Evolutionary conservation across 1,140 invertebrate genomes (phyloP), one percentile per base, ranked within the genome.

Genomic region (Glossosoma conforme): DNA sequence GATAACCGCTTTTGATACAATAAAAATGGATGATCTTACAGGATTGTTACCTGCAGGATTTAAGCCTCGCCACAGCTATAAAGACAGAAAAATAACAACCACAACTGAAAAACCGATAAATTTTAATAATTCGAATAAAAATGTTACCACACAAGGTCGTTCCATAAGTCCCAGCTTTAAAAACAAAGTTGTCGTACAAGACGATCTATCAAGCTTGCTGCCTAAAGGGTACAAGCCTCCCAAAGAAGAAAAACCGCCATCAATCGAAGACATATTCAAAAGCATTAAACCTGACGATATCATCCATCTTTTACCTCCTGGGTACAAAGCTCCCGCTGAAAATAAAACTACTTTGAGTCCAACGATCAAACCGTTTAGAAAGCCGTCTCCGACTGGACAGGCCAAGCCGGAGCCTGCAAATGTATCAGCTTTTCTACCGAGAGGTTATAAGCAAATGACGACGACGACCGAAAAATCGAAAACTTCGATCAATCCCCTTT

Each of bases 181-280:
- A 62, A 75, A 74, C 55, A 70, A 75, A 70, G 65, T 76, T 13
- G 73, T 70, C 13, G 62, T 76, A 32, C 62, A 75, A 61, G 76
- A 81, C 58, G 77, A 83, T 58, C 70, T 82, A 44, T 77, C 74
- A 19, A 70, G 79, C 6, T 74, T 84, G 11, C 64, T 88, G 28
- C 86, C 85, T 14, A 80, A 82, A 54, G 85, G 81, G 58, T 84
- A 78, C 60, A 82, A 76, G 43, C 67, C 68, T 6, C 67, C 76
- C 33, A 73, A 75, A 56, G 69, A 70, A 59, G 70, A 72, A 47
- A 61, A 60, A 45, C 18, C 40, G 20, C 44, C 44, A 24, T 56
- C 50, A 30, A 48, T 51, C 24, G 43, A 56, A 48, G 52, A 56
- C 15, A 14, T 59, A 38, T 49, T 60, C 14, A 58, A 61, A 53